Evolutionary conservation across 2,888 invertebrate genomes (phyloP).

Genomic region (Drosophila vallismaia): DNA sequence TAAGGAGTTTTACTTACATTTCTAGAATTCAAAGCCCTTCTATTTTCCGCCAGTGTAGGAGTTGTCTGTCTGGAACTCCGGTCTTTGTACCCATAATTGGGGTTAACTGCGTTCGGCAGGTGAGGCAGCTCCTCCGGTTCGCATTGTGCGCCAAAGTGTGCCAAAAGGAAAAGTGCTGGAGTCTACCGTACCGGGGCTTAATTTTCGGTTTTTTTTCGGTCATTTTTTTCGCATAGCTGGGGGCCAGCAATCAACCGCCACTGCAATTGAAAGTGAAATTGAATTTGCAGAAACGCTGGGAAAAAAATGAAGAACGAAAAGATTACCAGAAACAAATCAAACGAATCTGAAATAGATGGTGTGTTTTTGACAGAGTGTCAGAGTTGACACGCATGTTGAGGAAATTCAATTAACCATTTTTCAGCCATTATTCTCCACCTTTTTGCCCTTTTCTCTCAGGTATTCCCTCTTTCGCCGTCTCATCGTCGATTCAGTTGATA

Average conservation of each 20-base stretch:
- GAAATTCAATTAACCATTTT: conserved; percentile 65
- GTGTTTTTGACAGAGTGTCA: conserved; percentile 48
- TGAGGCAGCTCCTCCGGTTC: conserved; percentile 41
- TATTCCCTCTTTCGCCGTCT: conserved; percentile 36
- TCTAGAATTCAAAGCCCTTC: not conserved
- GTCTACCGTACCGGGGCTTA: conserved; percentile 54
- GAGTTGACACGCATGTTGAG: conserved; percentile 73
- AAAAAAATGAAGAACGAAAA: not conserved
- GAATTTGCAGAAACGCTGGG: conserved; percentile 13
- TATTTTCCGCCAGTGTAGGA: not conserved
- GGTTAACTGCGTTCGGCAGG: conserved; percentile 76
- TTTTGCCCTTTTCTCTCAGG: not conserved
- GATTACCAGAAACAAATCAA: conserved; percentile 1
- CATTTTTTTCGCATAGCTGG: conserved; percentile 8
- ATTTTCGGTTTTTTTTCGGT: conserved; percentile 15
- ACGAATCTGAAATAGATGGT: conserved; percentile 12
- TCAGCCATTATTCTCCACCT: not conserved
- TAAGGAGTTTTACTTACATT: not conserved
- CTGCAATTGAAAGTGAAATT: conserved; percentile 62
- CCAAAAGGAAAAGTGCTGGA: conserved; percentile 73
- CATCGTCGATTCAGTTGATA: conserved; percentile 80
- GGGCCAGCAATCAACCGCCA: conserved; percentile 58
- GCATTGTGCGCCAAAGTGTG: conserved; percentile 68
- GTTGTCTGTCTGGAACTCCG: conserved; percentile 24
- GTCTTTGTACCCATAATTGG: conserved; percentile 72